A percentile compares a stretch with the other conserved stretches of the same genome.
These are phyloP conservation scores for Triplophysa tibetana DNA, from an alignment of 2,113 vertebrate genomes.

Conservation along the genomic window DNA sequence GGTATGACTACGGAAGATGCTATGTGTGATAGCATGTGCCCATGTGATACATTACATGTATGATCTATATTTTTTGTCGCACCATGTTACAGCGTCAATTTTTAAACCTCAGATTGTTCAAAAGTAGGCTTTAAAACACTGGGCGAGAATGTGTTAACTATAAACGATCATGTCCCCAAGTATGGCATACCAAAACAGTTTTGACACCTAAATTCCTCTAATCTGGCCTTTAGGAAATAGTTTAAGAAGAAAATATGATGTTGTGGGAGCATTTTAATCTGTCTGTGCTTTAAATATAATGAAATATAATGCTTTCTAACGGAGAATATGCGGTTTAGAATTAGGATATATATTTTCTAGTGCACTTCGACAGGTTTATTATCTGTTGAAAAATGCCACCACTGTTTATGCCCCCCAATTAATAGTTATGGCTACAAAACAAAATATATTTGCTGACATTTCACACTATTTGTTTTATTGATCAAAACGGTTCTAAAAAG, in stretches of 20 bases:
- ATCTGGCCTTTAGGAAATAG: background rate
- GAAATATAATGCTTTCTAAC: background rate
- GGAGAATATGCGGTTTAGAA: background rate
- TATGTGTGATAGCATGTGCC: constrained; percentile 14
- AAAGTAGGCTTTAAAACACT: background rate
- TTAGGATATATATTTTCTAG: background rate
- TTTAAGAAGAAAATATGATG: background rate
- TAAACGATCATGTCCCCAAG: background rate
- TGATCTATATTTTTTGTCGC: constrained; percentile 8
- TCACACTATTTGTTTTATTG: background rate
- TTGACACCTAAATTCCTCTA: constrained; percentile 12
- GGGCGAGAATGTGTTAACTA: background rate
- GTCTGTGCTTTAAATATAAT: background rate
- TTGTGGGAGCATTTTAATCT: background rate
- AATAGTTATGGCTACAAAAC: too few species aligned
- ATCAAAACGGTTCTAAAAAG: background rate
- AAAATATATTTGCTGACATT: background rate
- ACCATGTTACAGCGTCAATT: background rate
- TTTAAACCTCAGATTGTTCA: background rate
- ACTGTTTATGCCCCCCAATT: too few species aligned
- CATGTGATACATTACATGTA: constrained; percentile 17
- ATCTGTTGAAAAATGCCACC: background rate
- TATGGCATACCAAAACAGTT: background rate
- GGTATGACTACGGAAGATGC: constrained; percentile 36
- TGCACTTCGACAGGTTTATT: background rate